A percentile compares a stretch with the other conserved stretches of the same genome.
These are phyloP conservation scores for Cossypha dichroa DNA, from an alignment of 2,797 vertebrate genomes.

Conservation along the genomic window DNA sequence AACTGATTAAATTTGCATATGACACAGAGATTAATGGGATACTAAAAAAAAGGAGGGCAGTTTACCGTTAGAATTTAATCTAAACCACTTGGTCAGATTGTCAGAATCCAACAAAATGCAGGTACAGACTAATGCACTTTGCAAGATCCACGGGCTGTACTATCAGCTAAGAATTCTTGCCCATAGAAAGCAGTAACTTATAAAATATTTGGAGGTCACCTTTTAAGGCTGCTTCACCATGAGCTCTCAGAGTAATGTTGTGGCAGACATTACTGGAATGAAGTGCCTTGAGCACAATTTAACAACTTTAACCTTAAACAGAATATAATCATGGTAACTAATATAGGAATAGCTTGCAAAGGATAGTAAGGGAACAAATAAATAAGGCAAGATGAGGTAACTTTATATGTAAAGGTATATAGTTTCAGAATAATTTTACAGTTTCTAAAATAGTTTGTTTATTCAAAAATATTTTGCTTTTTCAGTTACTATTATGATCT, in stretches of 20 bases:
- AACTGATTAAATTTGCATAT: conserved; percentile 65
- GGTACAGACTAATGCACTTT: neutral
- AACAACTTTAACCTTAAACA: neutral
- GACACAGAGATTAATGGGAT: conserved; percentile 36
- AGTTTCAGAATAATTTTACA: neutral
- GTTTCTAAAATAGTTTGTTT: neutral
- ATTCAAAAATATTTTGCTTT: neutral
- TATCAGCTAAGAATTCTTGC: neutral
- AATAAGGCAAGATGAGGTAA: neutral
- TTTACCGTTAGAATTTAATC: conserved; percentile 27
- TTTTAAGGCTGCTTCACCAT: neutral
- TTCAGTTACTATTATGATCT: neutral
- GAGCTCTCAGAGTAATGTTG: neutral
- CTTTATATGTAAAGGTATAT: neutral
- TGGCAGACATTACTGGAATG: neutral
- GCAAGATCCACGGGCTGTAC: neutral
- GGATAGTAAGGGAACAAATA: neutral
- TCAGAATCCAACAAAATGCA: neutral
- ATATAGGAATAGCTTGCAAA: neutral
- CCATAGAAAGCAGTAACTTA: neutral
- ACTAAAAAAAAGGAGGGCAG: neutral
- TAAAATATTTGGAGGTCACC: neutral
- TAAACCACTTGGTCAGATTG: neutral
- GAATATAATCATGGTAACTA: neutral
- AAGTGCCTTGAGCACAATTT: neutral